phyloP scores from a whole-genome alignment of 2,888 invertebrate species.

The Drosophila parthenogenetica region DNA sequence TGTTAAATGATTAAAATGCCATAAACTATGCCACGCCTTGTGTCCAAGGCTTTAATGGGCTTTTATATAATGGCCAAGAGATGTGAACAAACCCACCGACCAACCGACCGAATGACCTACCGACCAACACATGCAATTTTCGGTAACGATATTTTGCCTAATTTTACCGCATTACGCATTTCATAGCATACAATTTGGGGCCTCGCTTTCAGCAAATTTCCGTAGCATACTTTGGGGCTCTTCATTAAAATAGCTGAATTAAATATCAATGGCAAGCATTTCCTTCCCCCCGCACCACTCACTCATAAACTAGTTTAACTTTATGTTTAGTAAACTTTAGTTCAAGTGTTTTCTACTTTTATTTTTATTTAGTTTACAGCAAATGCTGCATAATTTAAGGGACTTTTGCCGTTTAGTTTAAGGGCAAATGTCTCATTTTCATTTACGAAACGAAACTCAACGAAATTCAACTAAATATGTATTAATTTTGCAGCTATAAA shows the following conservation, averaged over 20 bases:
- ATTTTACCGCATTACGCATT: slow-evolving; percentile 56
- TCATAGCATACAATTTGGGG: slow-evolving; percentile 26
- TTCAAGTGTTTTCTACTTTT: slow-evolving; percentile 10
- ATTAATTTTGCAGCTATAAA: background rate
- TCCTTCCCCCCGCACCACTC: background rate
- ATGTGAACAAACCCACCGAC: background rate
- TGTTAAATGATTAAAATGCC: slow-evolving; percentile 78
- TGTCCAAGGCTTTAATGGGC: slow-evolving; percentile 52
- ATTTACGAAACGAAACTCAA: background rate
- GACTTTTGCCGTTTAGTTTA: slow-evolving; percentile 1
- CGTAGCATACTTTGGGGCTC: slow-evolving; percentile 41
- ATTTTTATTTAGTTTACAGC: slow-evolving; percentile 7
- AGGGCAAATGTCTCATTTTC: slow-evolving; percentile 6
- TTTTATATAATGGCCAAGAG: slow-evolving; percentile 46
- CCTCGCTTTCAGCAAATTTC: slow-evolving; percentile 14
- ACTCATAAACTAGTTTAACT: background rate
- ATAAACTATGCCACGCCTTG: slow-evolving; percentile 68
- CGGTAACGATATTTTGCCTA: slow-evolving; percentile 42
- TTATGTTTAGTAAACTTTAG: slow-evolving; percentile 1
- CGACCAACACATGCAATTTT: slow-evolving; percentile 5
- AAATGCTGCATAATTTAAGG: slow-evolving; percentile 14
- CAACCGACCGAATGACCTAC: background rate
- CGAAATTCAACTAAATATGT: background rate
- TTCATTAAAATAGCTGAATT: slow-evolving; percentile 31
- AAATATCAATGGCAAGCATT: slow-evolving; percentile 8